Conservation (phyloP, 2,888 invertebrate species). For the Lochmaea crataegi region DNA sequence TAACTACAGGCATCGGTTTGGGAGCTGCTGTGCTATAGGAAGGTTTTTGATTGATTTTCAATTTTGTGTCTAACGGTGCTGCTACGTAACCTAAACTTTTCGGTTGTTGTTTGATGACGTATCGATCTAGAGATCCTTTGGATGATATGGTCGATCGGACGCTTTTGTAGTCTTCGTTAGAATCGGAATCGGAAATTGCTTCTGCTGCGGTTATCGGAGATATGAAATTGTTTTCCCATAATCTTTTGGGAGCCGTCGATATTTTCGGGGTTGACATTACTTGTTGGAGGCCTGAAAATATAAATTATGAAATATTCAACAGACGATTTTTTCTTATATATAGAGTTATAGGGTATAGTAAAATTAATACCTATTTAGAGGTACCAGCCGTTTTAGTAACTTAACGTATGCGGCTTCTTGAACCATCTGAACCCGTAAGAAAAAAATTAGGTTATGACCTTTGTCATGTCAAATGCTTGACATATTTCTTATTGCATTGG, state of each 20-base stretch:
- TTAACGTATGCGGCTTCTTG: no score
- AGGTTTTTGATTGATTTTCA: conserved; percentile 46
- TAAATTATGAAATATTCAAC: no score
- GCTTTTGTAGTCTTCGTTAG: conserved; percentile 58
- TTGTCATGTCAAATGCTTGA: no score
- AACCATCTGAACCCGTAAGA: no score
- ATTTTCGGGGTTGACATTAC: conserved; percentile 63
- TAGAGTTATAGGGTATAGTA: no score
- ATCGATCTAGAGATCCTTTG: conserved; percentile 51
- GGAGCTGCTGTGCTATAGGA: conserved; percentile 46
- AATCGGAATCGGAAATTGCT: conserved; percentile 61
- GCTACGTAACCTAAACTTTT: conserved; percentile 49
- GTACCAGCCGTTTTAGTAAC: no score
- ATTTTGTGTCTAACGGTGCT: conserved; percentile 39
- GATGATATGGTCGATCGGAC: conserved; percentile 53
- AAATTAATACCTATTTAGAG: no score
- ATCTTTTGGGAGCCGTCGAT: conserved; percentile 38
- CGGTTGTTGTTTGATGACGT: conserved; percentile 41
- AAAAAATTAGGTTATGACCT: no score
- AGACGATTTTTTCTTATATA: no score
- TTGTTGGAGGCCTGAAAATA: conserved; percentile 55
- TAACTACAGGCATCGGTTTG: conserved; percentile 44
- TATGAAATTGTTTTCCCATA: conserved; percentile 54
- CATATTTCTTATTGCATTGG: no score
- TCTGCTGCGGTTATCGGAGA: conserved; percentile 58